Base-by-base conservation (phyloP, 2,888 invertebrate genomes). In the Pammene fasciana region DNA sequence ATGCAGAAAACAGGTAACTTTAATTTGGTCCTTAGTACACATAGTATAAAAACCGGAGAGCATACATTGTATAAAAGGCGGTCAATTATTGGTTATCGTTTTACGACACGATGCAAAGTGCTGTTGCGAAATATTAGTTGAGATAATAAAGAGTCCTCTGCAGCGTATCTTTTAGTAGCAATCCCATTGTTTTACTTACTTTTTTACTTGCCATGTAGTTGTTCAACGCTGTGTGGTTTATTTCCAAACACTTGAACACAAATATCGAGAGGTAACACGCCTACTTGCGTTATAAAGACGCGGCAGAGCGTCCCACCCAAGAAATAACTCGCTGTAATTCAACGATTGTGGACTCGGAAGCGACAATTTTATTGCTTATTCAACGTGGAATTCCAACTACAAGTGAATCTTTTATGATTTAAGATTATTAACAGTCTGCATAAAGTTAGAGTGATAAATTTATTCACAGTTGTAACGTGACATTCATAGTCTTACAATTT, bases 291-390 rank as follows among this genome's bases (percentile, higher is more conserved):
- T 70, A 67, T 67, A 72, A 67, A 75, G 76, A 78, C 75, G 77
- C 70, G 74, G 77, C 76, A 64, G 64, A 74, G 72, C 70, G 56
- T 75, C 74, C 79, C 78, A 81, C 75, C 76, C 77, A 77, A 73
- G 74, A 67, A 72, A 68, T 75, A 68, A 73, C 76, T 78, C 74
- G 75, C 77, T 76, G 75, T 74, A 72, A 77, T 77, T 78, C 73
- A 75, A 74, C 76, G 71, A 73, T 75, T 74, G 73, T 75, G 71
- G 75, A 78, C 68, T 65, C 68, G 67, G 61, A 66, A 66, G 73
- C 72, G 75, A 76, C 74, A 75, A 72, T 81, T 83, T 83, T 82
- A 81, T 82, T 74, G 74, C 80, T 75, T 76, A 79, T 79, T 79
- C 68, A 65, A 54, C 52, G 59, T 65, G 62, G 56, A 67, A 57